A percentile compares a stretch with the other conserved stretches of the same genome.
These are phyloP conservation scores for Ametastegia equiseti DNA, from an alignment of 2,888 invertebrate genomes.

Conservation along the genomic window DNA sequence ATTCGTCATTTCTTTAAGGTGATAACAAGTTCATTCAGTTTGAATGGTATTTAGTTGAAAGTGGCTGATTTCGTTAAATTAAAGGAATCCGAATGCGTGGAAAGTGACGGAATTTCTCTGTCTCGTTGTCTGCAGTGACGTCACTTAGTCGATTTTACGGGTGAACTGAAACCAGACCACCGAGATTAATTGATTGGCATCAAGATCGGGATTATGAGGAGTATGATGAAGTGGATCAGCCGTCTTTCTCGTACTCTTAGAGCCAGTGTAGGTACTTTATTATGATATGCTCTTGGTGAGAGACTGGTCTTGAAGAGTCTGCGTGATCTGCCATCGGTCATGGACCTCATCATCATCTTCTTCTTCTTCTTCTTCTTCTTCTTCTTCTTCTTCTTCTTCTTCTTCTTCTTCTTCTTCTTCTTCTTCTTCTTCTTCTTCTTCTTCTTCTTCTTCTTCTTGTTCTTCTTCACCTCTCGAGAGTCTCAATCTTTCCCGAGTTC, in stretches of 20 bases:
- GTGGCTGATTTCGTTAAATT: no score
- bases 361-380: not conserved
- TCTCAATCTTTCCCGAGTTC: not conserved
- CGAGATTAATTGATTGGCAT: slow-evolving; percentile 17
- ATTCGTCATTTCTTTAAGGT: no score
- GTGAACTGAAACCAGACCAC: not conserved
- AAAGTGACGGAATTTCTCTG: not conserved
- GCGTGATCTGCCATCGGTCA: slow-evolving; percentile 46
- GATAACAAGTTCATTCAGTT: no score
- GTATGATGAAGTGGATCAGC: not conserved
- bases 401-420: not conserved
- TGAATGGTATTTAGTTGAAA: no score
- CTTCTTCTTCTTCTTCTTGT: slow-evolving; percentile 48
- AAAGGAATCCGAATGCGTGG: no score
- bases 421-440: slow-evolving; percentile 51
- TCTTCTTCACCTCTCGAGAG: slow-evolving; percentile 52
- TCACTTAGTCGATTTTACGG: not conserved
- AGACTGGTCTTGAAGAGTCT: not conserved
- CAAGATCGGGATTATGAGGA: not conserved
- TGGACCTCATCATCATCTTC: slow-evolving; percentile 52
- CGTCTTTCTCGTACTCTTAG: not conserved
- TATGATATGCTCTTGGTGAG: not conserved
- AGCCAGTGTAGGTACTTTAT: not conserved
- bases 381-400: slow-evolving; percentile 52
- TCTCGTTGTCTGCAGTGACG: not conserved